Evolutionary conservation across 1,140 invertebrate genomes (phyloP).

Genomic region (Yoshiicerus persimilis): DNA sequence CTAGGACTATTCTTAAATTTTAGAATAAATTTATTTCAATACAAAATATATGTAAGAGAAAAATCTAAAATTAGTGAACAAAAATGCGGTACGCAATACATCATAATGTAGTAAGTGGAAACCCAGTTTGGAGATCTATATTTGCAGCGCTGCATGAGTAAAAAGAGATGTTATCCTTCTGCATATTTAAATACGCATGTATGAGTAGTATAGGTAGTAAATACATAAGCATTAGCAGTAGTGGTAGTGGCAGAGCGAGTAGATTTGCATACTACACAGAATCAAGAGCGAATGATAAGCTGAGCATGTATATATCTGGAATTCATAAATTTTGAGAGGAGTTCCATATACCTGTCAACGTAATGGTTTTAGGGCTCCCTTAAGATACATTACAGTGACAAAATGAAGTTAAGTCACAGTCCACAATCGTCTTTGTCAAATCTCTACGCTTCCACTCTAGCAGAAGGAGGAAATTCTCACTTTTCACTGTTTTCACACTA

Average conservation of each 20-base stretch:
- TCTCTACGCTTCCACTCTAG: not conserved
- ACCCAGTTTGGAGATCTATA: no score
- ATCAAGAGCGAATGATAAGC: not conserved
- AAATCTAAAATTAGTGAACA: no score
- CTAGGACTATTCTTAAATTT: no score
- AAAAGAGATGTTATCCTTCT: not conserved
- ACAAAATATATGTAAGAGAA: no score
- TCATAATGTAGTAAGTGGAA: no score
- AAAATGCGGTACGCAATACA: no score
- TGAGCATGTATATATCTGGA: conserved; percentile 40
- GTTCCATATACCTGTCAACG: conserved; percentile 43
- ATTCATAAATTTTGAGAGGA: conserved; percentile 46
- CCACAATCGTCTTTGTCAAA: not conserved
- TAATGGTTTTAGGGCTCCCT: conserved; percentile 48
- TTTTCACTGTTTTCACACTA: not conserved
- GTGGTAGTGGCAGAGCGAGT: not conserved
- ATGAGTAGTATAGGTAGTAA: not conserved
- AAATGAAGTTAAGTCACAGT: conserved; percentile 13
- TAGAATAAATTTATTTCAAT: no score
- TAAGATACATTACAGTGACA: conserved; percentile 28
- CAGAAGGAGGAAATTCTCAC: not conserved
- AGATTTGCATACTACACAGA: not conserved
- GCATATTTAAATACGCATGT: not conserved
- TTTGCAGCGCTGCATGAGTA: no score
- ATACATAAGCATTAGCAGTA: not conserved